Evolutionary conservation across 2,888 invertebrate species (phyloP).

Genomic region (Monochamus alternatus): DNA sequence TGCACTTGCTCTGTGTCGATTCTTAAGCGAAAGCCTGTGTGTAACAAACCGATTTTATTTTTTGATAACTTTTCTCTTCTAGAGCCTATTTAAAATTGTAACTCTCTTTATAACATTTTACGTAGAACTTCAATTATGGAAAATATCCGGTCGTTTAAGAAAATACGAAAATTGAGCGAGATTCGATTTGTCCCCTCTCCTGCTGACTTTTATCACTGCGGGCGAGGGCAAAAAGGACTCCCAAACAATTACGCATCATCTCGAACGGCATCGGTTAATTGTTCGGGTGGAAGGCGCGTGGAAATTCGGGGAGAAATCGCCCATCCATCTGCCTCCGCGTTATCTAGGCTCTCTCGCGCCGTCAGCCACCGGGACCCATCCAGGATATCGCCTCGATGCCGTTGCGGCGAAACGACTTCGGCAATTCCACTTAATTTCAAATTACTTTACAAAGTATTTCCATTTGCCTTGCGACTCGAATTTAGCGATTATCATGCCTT

Average conservation of each 20-base stretch:
- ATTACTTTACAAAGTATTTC: slow-evolving; percentile 68
- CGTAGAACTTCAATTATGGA: no score
- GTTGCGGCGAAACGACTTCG: slow-evolving; percentile 46
- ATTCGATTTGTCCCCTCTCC: not conserved
- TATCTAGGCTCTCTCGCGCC: not conserved
- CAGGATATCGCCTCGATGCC: not conserved
- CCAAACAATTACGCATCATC: not conserved
- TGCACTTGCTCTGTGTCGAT: no score
- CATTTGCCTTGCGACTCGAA: slow-evolving; percentile 58
- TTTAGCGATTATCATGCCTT: slow-evolving; percentile 64
- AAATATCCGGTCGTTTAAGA: no score
- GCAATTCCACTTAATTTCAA: slow-evolving; percentile 66
- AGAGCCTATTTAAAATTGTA: no score
- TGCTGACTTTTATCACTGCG: not conserved
- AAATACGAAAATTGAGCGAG: no score
- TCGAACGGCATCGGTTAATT: not conserved
- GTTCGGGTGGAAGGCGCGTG: not conserved
- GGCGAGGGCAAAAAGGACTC: not conserved
- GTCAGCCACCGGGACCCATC: not conserved
- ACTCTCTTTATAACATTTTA: no score
- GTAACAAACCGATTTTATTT: no score
- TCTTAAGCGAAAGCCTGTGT: no score
- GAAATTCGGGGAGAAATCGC: not conserved
- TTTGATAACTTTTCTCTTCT: no score
- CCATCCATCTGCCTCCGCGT: not conserved